phyloP scores from a whole-genome alignment of 2,888 invertebrate genomes.

The Drosophila subquinaria region DNA sequence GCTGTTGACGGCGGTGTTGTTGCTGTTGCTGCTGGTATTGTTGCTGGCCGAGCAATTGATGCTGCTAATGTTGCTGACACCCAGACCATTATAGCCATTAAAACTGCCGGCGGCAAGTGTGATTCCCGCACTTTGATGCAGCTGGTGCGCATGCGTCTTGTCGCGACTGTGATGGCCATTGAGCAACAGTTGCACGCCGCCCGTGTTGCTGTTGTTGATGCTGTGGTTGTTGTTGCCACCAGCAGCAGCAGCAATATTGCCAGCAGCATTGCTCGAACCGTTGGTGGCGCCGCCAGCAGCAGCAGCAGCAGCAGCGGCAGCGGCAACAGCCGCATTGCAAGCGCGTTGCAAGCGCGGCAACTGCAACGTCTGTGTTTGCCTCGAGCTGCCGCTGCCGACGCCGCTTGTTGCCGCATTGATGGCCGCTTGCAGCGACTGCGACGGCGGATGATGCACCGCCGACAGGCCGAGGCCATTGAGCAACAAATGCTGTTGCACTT shows the following conservation, averaged over 20 bases:
- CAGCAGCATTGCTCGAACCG: not conserved
- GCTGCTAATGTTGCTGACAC: constrained; percentile 26
- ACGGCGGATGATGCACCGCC: constrained; percentile 74
- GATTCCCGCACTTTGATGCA: constrained; percentile 31
- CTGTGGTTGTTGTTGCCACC: constrained; percentile 15
- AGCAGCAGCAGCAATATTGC: constrained; percentile 7
- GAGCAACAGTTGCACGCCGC: constrained; percentile 55
- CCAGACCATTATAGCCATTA: constrained; percentile 65
- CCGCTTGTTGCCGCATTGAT: constrained; percentile 47
- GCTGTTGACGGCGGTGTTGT: not conserved
- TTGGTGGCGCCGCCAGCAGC: constrained; percentile 20
- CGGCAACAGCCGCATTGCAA: constrained; percentile 35
- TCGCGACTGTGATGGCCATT: constrained; percentile 59
- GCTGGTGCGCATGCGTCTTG: constrained; percentile 31
- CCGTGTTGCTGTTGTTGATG: constrained; percentile 6
- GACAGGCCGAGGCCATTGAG: constrained; percentile 80
- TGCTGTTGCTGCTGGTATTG: not conserved
- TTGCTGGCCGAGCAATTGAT: constrained; percentile 15
- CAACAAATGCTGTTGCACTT: constrained; percentile 74
- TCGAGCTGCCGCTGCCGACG: constrained; percentile 35
- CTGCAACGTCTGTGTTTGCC: constrained; percentile 58
- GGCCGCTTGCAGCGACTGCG: constrained; percentile 47
- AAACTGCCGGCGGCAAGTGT: constrained; percentile 54
- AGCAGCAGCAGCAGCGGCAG: constrained; percentile 26
- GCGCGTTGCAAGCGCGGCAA: constrained; percentile 70